Evolutionary conservation across 2,797 vertebrate species (phyloP).

Genomic region (Pangasius djambal): DNA sequence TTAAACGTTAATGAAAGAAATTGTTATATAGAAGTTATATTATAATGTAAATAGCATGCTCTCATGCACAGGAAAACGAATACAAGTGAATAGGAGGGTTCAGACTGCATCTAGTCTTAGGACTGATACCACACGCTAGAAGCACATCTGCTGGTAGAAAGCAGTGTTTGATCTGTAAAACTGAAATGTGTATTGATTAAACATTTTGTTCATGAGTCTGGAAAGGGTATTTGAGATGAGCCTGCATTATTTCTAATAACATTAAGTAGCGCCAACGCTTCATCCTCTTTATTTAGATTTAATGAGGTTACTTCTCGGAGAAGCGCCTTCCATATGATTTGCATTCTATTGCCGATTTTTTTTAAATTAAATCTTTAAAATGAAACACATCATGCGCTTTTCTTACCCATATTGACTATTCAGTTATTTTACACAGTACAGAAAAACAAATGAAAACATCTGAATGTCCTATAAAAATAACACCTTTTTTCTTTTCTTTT

Average conservation of each 20-base stretch:
- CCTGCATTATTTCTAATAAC: slow-evolving; percentile 18
- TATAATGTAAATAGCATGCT: not conserved
- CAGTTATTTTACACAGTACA: not conserved
- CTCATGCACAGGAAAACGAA: too few species aligned
- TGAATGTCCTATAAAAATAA: not conserved
- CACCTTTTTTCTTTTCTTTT: not conserved
- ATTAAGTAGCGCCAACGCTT: not conserved
- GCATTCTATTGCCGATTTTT: not conserved
- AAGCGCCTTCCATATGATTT: not conserved
- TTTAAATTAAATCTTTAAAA: slow-evolving; percentile 11
- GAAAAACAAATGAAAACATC: not conserved
- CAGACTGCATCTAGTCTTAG: not conserved
- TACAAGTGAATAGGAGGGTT: not conserved
- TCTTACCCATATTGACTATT: not conserved
- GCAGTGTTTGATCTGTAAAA: not conserved
- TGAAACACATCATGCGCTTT: not conserved
- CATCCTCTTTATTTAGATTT: slow-evolving; percentile 23
- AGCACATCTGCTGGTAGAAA: not conserved
- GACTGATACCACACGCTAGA: not conserved
- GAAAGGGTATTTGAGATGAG: slow-evolving; percentile 18
- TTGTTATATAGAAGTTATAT: not conserved
- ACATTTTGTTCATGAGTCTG: slow-evolving; percentile 8
- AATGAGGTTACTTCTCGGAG: slow-evolving; percentile 15
- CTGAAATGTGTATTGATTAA: slow-evolving; percentile 16
- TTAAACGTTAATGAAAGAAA: not conserved